A percentile compares a stretch with the other conserved stretches of the same genome.
Evolutionary conservation across 2,888 invertebrate species (phyloP).

Genomic region (Carcina quercana): DNA sequence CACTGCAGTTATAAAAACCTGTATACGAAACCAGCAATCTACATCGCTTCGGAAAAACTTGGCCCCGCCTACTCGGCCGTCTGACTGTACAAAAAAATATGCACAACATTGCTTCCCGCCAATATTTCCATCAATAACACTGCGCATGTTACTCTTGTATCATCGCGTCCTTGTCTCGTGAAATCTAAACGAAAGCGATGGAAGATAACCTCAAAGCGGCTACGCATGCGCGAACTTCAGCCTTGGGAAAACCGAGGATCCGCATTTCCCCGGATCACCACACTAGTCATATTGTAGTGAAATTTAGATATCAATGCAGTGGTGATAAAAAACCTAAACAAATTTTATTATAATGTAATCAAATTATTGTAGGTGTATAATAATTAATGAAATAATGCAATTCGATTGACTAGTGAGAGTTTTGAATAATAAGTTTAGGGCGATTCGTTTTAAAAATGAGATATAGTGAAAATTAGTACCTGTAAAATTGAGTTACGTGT

Average conservation of each 20-base stretch:
- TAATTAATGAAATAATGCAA: neutral
- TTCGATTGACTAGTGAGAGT: too few relatives aligned
- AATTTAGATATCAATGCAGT: conserved; percentile 10
- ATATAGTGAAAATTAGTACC: too few relatives aligned
- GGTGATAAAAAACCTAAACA: conserved; percentile 2
- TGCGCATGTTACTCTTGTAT: conserved; percentile 54
- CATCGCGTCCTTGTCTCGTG: conserved; percentile 30
- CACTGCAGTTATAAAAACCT: neutral
- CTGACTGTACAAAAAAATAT: conserved; percentile 8
- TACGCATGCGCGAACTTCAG: conserved; percentile 50
- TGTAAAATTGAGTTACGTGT: too few relatives aligned
- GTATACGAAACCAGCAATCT: conserved; percentile 3
- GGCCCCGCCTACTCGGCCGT: conserved; percentile 2
- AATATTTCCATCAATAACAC: conserved; percentile 60
- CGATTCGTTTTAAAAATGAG: too few relatives aligned
- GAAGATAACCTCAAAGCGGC: conserved; percentile 42
- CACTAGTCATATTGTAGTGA: conserved; percentile 5
- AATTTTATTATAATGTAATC: conserved; percentile 4
- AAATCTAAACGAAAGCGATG: conserved; percentile 30
- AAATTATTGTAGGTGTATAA: conserved; percentile 1
- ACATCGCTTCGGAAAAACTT: neutral
- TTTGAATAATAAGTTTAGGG: too few relatives aligned
- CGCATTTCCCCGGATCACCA: conserved; percentile 16
- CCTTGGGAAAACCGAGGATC: conserved; percentile 17
- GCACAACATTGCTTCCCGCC: conserved; percentile 44